phyloP scores from a whole-genome alignment of 2,113 vertebrate genomes.

The Eulacestoma nigropectus region DNA sequence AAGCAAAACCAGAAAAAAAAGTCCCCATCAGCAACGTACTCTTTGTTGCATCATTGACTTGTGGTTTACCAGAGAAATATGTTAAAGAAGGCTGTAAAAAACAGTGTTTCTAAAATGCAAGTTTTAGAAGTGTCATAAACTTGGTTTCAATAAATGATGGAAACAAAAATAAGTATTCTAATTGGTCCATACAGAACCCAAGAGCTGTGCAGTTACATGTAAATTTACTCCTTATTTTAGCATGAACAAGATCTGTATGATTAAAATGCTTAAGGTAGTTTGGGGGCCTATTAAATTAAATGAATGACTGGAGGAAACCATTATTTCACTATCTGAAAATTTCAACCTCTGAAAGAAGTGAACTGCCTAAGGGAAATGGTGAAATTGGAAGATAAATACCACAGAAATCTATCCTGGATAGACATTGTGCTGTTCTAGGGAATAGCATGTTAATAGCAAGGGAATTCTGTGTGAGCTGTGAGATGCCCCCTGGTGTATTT shows the following conservation, averaged over 20 bases:
- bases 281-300: neutral
- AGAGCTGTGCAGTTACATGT: neutral
- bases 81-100: neutral
- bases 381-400: neutral
- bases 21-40: neutral
- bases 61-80: neutral
- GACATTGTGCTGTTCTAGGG: neutral
- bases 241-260: neutral
- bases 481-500: conserved; percentile 43
- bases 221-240: neutral
- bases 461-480: neutral
- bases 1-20: neutral
- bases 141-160: neutral
- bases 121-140: neutral
- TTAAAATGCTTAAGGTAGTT: neutral
- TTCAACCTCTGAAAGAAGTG: neutral
- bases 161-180: neutral
- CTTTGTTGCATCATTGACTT: neutral
- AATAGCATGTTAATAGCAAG: neutral
- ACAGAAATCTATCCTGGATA: neutral
- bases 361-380: neutral
- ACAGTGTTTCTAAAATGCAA: neutral
- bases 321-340: neutral
- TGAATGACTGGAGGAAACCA: neutral
- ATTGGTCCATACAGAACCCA: neutral